phyloP scores from a whole-genome alignment of 2,797 vertebrate species.

The Melanotaenia pygmaea region DNA sequence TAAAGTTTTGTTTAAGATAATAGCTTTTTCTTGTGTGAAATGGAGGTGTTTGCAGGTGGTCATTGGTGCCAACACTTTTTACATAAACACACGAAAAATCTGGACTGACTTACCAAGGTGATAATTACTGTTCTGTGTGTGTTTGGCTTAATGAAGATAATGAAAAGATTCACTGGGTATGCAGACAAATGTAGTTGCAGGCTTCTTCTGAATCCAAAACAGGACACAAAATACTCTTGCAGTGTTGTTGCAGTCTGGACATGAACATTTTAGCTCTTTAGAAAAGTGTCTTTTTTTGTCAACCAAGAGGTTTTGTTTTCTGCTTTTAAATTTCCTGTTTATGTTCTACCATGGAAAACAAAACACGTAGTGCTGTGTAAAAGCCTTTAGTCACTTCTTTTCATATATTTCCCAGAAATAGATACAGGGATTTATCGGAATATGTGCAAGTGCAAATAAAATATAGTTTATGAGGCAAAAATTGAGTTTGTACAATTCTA shows the following conservation, averaged over 20 bases:
- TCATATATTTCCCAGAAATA: not conserved
- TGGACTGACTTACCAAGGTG: not conserved
- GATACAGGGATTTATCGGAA: not conserved
- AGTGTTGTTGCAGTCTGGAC: not conserved
- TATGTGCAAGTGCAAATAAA: not conserved
- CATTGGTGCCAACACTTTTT: not conserved
- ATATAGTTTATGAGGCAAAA: not conserved
- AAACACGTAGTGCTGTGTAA: not conserved
- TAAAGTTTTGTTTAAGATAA: not conserved
- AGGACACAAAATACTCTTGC: too few relatives aligned
- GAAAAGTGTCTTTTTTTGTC: not conserved
- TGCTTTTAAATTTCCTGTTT: not conserved
- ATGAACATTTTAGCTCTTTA: not conserved
- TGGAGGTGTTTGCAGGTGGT: not conserved
- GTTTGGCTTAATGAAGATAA: too few relatives aligned
- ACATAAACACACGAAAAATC: not conserved
- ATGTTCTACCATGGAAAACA: not conserved
- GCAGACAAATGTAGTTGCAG: not conserved
- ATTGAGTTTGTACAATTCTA: not conserved
- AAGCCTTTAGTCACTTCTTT: not conserved
- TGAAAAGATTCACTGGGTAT: not conserved
- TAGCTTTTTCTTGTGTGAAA: not conserved
- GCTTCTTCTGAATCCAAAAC: too few relatives aligned
- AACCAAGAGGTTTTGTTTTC: not conserved
- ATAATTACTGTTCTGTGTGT: too few relatives aligned